These are phyloP conservation scores for Philaethria dido DNA, from an alignment of 2,888 invertebrate genomes.

Conservation along the genomic window DNA sequence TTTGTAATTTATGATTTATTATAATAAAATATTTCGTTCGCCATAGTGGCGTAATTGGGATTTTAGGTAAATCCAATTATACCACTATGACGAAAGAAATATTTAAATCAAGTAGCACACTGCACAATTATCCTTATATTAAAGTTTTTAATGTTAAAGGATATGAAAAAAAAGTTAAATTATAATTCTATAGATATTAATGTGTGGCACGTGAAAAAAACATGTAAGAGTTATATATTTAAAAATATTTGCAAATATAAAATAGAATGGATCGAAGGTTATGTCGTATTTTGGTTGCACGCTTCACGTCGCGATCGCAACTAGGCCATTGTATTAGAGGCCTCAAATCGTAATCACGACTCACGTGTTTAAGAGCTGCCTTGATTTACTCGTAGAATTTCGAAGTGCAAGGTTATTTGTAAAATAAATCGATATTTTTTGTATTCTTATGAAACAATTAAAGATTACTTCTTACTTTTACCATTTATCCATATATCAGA, in stretches of 20 bases:
- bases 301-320: slow-evolving; percentile 28
- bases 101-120: too few relatives aligned
- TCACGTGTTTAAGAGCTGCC: slow-evolving; percentile 14
- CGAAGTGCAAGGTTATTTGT: not conserved
- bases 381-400: slow-evolving; percentile 15
- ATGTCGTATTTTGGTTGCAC: slow-evolving; percentile 15
- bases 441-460: not conserved
- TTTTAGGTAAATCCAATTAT: too few relatives aligned
- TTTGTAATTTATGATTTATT: too few relatives aligned
- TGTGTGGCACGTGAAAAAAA: too few relatives aligned
- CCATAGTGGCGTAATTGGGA: too few relatives aligned
- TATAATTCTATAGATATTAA: too few relatives aligned
- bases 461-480: not conserved
- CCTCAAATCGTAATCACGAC: slow-evolving; percentile 19
- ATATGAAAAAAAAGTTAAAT: too few relatives aligned
- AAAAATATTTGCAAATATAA: not conserved
- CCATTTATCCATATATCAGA: not conserved
- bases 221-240: not conserved
- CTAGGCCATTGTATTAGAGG: slow-evolving; percentile 43
- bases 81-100: too few relatives aligned
- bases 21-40: too few relatives aligned
- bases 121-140: too few relatives aligned
- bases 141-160: too few relatives aligned
- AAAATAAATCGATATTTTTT: not conserved
- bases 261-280: slow-evolving; percentile 5